These are phyloP conservation scores for Clarias laeviceps DNA, from an alignment of 2,797 vertebrate species.

Conservation along the genomic window DNA sequence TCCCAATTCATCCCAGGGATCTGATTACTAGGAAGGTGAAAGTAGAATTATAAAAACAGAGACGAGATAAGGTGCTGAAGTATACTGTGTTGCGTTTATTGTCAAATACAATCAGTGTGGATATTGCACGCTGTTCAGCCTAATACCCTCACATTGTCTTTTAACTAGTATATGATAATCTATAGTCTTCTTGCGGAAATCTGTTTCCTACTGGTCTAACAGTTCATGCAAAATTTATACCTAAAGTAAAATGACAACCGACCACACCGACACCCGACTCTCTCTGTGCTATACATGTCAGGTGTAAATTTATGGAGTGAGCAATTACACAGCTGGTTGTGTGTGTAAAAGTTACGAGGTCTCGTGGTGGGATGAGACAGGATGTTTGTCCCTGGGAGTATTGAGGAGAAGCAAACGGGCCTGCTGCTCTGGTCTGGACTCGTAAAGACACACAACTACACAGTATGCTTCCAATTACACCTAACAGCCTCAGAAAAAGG, in stretches of 20 bases:
- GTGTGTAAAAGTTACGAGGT: conserved; percentile 63
- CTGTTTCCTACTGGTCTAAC: neutral
- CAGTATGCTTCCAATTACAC: conserved; percentile 71
- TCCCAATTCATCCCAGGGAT: neutral
- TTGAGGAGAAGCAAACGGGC: conserved; percentile 56
- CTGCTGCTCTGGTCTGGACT: conserved; percentile 55
- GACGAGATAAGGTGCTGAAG: neutral
- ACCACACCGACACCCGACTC: neutral
- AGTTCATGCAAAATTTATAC: neutral
- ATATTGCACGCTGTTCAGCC: neutral
- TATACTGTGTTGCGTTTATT: neutral
- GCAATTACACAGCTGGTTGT: conserved; percentile 66
- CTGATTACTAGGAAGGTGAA: neutral
- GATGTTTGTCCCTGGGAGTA: conserved; percentile 55
- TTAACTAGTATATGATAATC: neutral
- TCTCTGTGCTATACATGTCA: neutral
- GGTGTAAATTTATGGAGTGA: conserved; percentile 52
- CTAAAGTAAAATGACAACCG: neutral
- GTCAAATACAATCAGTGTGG: neutral
- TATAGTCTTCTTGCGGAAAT: no score
- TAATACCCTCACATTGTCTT: neutral
- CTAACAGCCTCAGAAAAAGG: conserved; percentile 52
- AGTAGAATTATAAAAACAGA: neutral
- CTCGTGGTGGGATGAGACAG: conserved; percentile 43
- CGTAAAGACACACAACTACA: conserved; percentile 62